Base-by-base conservation (phyloP, 1,140 invertebrate species). In the Nomia melanderi region DNA sequence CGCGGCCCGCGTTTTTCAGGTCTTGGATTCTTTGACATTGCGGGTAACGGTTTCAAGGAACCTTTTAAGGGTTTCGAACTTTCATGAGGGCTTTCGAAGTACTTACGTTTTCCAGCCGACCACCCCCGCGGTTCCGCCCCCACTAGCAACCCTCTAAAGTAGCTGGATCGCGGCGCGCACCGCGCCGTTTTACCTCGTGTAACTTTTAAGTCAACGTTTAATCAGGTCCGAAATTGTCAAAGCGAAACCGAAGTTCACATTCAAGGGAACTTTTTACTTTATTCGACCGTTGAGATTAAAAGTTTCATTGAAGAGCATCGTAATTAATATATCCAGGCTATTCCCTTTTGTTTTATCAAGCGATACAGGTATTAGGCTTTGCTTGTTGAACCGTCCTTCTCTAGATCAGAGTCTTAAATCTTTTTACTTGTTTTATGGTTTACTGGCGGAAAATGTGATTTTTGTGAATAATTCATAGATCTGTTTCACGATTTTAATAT, bases 141-240 rank as follows among this genome's bases (percentile, higher is more conserved):
- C 2, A 14, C 41, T 44, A 6, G 8, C 6, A 39, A 63, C 8
- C 14, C n/a, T 14, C 6, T 6, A 17, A 65, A 44, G 39, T 65
- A 50, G 63, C 44, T 65, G 23, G 20, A 65, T n/a, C 23, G 14
- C n/a, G 27, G 25, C 47, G 41, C 2, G 6, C 2, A 5, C 47
- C 27, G 3, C 17, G 56, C 23, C 69, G 50, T 62, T 62, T 72
- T 36, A 25, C 36, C 70, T 53, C 1, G 25, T 17, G 44, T 11
- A 72, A 72, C 56, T 59, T 44, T 65, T 14, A 41, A 36, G 36
- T 41, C 20, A 72, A 72, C 59, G 67, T 59, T 72, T 72, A 72
- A 72, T 70, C 67, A n/a, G 31, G 20, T 41, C 60, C 29, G 27
- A 65, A 72, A 39, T 78, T 65, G n/a, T 65, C 54, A 53, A 78